A percentile compares a stretch with the other conserved stretches of the same genome.
These are phyloP conservation scores for Euborellia annulipes DNA, from an alignment of 1,140 invertebrate genomes.

Conservation along the genomic window DNA sequence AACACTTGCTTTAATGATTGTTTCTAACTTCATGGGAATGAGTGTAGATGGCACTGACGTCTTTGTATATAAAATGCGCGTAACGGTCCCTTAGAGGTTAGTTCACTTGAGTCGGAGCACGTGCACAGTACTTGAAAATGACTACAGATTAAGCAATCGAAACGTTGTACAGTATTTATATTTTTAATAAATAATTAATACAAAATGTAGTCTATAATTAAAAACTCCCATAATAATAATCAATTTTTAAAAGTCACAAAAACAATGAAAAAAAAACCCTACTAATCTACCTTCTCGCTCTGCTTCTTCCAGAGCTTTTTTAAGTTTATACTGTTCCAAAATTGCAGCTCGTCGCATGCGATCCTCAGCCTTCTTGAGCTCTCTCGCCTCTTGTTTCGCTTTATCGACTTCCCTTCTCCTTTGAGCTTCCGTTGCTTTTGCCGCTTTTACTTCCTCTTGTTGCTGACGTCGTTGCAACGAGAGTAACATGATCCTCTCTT, in stretches of 20 bases:
- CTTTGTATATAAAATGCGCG: too few species aligned
- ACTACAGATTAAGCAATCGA: background rate
- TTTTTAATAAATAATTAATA: too few species aligned
- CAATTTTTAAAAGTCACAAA: background rate
- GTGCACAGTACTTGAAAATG: constrained; percentile 14
- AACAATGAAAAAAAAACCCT: too few species aligned
- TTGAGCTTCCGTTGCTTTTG: constrained; percentile 72
- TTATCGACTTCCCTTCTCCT: constrained; percentile 60
- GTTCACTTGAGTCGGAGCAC: too few species aligned
- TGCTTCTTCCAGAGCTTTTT: constrained; percentile 84
- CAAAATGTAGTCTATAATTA: too few species aligned
- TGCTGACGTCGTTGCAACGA: constrained; percentile 74
- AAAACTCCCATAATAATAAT: too few species aligned
- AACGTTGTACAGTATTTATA: background rate
- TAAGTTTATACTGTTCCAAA: constrained; percentile 85
- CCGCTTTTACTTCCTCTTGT: constrained; percentile 69
- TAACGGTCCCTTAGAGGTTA: too few species aligned
- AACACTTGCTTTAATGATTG: too few species aligned
- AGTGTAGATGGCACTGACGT: too few species aligned
- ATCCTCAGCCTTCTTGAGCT: constrained; percentile 81
- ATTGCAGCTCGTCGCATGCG: constrained; percentile 69
- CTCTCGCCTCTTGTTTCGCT: constrained; percentile 66
- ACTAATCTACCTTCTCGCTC: constrained; percentile 44
- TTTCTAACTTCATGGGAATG: too few species aligned
- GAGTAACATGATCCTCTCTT: constrained; percentile 71